Conservation (phyloP, 2,113 vertebrate species). For the Bettongia penicillata region DNA sequence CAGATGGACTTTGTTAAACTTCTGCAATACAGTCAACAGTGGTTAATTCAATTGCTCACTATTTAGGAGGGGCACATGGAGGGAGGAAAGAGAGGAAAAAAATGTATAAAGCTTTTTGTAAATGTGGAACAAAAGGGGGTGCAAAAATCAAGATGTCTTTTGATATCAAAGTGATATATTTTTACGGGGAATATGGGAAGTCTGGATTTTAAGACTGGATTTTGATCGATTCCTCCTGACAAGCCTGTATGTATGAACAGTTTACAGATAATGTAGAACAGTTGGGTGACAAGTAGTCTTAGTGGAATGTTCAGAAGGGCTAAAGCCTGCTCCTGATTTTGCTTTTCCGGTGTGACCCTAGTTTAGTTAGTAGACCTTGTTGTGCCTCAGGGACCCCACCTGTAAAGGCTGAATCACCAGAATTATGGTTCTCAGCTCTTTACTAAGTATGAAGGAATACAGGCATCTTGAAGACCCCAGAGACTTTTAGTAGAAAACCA, state of each 20-base stretch:
- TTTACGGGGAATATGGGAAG: not conserved
- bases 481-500: not conserved
- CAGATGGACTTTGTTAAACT: constrained; percentile 83
- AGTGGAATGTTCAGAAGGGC: not conserved
- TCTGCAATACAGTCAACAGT: constrained; percentile 76
- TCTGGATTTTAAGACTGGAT: not conserved
- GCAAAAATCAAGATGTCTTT: not conserved
- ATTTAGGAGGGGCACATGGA: constrained; percentile 68
- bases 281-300: not conserved
- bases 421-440: not conserved
- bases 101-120: not conserved
- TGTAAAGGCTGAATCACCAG: not conserved
- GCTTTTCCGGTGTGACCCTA: not conserved
- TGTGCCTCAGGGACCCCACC: not conserved
- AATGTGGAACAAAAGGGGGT: constrained; percentile 1
- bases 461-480: constrained; percentile 33
- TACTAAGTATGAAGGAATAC: not conserved
- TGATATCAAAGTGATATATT: not conserved
- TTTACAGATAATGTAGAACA: not conserved
- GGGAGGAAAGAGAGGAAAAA: not conserved
- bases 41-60: constrained; percentile 73
- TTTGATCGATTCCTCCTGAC: no score
- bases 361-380: not conserved
- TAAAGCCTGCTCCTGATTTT: not conserved
- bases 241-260: no score